These are phyloP conservation scores for Lepidocolaptes lacrymiger DNA, from an alignment of 2,797 vertebrate species.

Conservation along the genomic window DNA sequence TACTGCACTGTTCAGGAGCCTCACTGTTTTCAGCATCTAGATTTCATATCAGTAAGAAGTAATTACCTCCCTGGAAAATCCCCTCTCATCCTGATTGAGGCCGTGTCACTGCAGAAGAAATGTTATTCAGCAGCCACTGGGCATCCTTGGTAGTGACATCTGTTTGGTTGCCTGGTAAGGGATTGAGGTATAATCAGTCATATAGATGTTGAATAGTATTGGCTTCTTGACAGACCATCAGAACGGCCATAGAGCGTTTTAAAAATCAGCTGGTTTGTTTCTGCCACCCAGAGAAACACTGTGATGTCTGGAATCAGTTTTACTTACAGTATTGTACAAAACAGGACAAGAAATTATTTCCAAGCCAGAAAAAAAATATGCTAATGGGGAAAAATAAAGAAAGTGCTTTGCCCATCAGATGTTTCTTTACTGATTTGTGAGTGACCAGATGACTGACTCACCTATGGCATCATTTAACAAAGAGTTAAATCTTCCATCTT, in stretches of 20 bases:
- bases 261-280: conserved; percentile 32
- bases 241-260: conserved; percentile 6
- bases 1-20: not conserved
- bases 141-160: conserved; percentile 65
- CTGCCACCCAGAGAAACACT: not conserved
- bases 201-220: conserved; percentile 60
- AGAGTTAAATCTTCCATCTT: not conserved
- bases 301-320: not conserved
- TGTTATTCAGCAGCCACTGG: conserved; percentile 51
- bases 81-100: conserved; percentile 20
- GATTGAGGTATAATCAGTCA: conserved; percentile 59
- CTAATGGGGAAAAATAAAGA: accelerated
- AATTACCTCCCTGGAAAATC: conserved; percentile 55
- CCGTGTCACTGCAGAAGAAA: conserved; percentile 32
- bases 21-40: conserved; percentile 21
- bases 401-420: not conserved
- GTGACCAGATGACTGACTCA: not conserved
- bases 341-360: not conserved
- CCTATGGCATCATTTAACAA: not conserved
- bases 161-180: conserved; percentile 62
- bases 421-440: not conserved
- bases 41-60: conserved; percentile 39
- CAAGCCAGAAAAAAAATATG: not conserved
- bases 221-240: conserved; percentile 54
- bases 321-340: not conserved